Base-by-base conservation (phyloP, 2,888 invertebrate genomes). In the Tolmerus cingulatus region DNA sequence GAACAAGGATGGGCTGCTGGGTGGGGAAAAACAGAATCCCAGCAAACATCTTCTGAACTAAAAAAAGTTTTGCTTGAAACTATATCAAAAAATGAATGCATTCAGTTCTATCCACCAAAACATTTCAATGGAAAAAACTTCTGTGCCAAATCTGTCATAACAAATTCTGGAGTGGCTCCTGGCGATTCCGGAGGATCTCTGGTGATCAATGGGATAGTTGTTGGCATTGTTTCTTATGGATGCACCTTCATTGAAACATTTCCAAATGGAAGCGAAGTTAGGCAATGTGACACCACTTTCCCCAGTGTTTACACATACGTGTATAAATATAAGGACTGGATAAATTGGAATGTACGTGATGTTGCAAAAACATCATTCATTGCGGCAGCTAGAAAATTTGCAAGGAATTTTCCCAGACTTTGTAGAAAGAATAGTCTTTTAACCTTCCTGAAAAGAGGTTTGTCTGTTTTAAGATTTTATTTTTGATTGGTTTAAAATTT, bases 121-220 rank as follows among this genome's bases (percentile, higher is more conserved):
- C 23, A 16, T 78, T 78, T 78, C 43, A 40, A 37, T 23, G 43
- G 43, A 23, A 78, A 43, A n/a, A 78, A 37, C 8, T 78, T 78
- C 14, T 78, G 78, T 23, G 40, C 40, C 12, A 40, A 40, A 23
- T 78, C 78, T 5, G 12, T 23, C 1, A 12, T 2, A 1, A 12
- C n/a, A 1, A 78, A 43, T n/a, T 43, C 19, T 23, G 78, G 78
- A 19, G 19, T 43, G 12, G 19, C 78, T 0, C 12, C 14, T 19
- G 78, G 78, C 19, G 78, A 78, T 46, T 78, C 78, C 19, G 78
- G 78, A 12, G 78, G 78, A 2, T 46, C 78, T n/a, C 14, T 78
- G 43, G 43, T 78, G 2, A 43, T 40, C 9, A 37, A 43, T 1
- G 37, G 40, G 8, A 23, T 43, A 14, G 78, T 78, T 9, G 23